Base-by-base conservation (phyloP, 30 jellyfish, hydroid and myxozoan genomes). In the Pelagia noctiluca region DNA sequence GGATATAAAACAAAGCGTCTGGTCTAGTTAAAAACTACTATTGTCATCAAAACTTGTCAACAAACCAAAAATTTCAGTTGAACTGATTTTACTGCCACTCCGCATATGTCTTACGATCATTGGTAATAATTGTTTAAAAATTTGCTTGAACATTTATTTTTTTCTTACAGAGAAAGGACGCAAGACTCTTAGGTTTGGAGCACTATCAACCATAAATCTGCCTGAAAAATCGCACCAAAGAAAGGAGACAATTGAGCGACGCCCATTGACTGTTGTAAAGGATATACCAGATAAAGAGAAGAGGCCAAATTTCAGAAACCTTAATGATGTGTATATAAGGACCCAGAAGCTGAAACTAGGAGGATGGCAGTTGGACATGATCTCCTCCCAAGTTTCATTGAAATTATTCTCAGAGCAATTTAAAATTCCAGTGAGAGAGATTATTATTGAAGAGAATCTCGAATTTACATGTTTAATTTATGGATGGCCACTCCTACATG, bases 401-500 rank as follows among this genome's bases (percentile, higher is more conserved):
- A 57, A 21, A 21, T 26, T 57, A 4, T 26, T 26, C 34, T 21
- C 29, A 57, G 34, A 26, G 29, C 33, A 26, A 19, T 19, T 57
- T 21, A 21, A 19, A 26, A 24, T 57, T 8, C 72, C 72, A 57
- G 34, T 19, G 72, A 19, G 34, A 12, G 72, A 57, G 72, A 57
- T 57, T 57, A 26, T 57, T 19, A 57, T 57, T 26, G 72, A 57
- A 26, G 72, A 57, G 29, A 57, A 21, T 21, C 34, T 57, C 33
- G 33, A 26, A 19, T 57, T 57, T 57, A 19, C 72, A 57, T 57
- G 72, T 26, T 57, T 57, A 21, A 19, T 21, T 57, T 57, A 57
- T 24, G 72, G 72, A 26, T 57, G 34, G 29, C 33, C 72, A 57
- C 72, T 57, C 72, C 72, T 24, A 57, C 33, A 21, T 19, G 72